Base-by-base conservation (phyloP, 2,797 vertebrate species). In the Tarsius wallacei region DNA sequence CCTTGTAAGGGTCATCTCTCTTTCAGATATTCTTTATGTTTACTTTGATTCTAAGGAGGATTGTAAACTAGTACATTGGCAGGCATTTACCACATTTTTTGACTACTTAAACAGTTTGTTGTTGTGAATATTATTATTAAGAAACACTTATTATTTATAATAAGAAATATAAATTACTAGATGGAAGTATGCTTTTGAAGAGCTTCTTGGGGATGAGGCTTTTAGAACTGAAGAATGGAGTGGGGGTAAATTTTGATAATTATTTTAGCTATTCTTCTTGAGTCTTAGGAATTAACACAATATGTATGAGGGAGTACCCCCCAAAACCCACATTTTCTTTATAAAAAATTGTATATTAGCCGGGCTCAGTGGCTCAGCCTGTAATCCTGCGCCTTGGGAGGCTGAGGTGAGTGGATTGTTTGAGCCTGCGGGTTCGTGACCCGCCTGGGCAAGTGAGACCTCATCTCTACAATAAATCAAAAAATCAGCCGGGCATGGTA, bases 231-330 rank as follows among this genome's bases (percentile, higher is more conserved):
- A 87, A 28, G 68, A 91, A 17, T 70, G 70, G 83, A 68, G 33
- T 86, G 36, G 36, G 73, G 81, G 7, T n/a, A 92, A 64, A 66
- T 81, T 24, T 59, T 61, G 91, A 49, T 64, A 42, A 61, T 36
- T 93, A 55, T 76, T 90, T 91, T 86, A 77, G 61, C 28, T 61
- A 14, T n/a, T 91, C 33, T 31, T 22, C 24, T 91, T 93, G 76
- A 87, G 42, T 64, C 87, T 68, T 61, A 47, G 66, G 84, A 82
- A 87, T 31, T 24, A 82, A 61, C 19, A 8, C 10, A 47, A 68
- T 87, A 17, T 22, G 3, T 55, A 33, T 94, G 92, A 3, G 42
- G 42, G 42, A 5, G 42, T 42, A 42, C 42, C 42, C 42, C 42
- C 42, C 42, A 42, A 42, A 42, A 42, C 5, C 42, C 42, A 42